A percentile compares a stretch with the other conserved stretches of the same genome.
Evolutionary conservation across 2,888 invertebrate genomes (phyloP).

Genomic region (Sesia bembeciformis): DNA sequence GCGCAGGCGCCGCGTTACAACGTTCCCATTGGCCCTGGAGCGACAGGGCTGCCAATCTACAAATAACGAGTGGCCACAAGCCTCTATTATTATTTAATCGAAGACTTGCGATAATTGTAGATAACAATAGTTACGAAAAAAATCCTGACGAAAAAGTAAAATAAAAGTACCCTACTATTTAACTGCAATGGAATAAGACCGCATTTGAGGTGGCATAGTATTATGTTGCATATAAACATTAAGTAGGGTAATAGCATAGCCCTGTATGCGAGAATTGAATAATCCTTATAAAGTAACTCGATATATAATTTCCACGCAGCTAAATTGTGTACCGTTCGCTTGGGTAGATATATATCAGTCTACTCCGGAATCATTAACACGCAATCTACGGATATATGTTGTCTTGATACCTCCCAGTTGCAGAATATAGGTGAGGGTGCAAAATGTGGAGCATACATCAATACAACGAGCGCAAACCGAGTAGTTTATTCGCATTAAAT

Average conservation of each 20-base stretch:
- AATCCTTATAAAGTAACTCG: too few species aligned
- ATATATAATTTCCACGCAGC: too few species aligned
- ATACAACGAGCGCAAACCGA: constrained; percentile 57
- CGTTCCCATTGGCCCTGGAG: constrained; percentile 57
- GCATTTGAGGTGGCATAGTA: too few species aligned
- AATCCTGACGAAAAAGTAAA: too few species aligned
- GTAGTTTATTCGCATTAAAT: constrained; percentile 75
- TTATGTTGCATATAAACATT: too few species aligned
- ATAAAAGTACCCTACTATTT: too few species aligned
- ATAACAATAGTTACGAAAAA: neutral
- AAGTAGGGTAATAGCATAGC: too few species aligned
- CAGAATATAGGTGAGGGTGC: constrained; percentile 30
- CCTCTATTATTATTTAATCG: constrained; percentile 60
- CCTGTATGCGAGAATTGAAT: too few species aligned
- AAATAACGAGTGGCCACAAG: constrained; percentile 43
- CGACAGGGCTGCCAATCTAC: constrained; percentile 64
- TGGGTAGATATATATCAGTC: neutral
- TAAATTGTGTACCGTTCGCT: neutral
- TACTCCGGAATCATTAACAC: neutral
- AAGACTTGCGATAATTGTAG: constrained; percentile 40
- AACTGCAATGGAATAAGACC: too few species aligned
- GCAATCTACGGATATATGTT: neutral
- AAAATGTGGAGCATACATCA: constrained; percentile 65
- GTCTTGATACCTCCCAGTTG: neutral
- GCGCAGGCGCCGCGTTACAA: constrained; percentile 63